Evolutionary conservation across 2,888 invertebrate species (phyloP).

Genomic region (Euzophera pinguis): DNA sequence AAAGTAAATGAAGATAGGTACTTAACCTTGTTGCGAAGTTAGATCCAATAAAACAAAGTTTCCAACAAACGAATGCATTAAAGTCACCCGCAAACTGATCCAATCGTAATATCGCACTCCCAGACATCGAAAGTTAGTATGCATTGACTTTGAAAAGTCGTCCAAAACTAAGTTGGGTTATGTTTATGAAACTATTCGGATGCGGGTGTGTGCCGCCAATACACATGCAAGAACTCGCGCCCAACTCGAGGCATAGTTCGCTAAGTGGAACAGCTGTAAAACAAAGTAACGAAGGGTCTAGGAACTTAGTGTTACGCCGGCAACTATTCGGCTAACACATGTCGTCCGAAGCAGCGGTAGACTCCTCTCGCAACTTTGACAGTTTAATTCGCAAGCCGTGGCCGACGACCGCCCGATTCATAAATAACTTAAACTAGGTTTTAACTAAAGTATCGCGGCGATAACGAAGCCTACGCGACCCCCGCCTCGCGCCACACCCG

Average conservation of each 20-base stretch:
- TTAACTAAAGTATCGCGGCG: constrained; percentile 73
- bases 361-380: constrained; percentile 52
- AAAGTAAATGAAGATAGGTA: constrained; percentile 58
- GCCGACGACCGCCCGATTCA: constrained; percentile 51
- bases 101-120: constrained; percentile 77
- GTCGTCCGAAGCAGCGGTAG: constrained; percentile 42
- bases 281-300: constrained; percentile 80
- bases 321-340: constrained; percentile 62
- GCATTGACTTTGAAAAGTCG: constrained; percentile 80
- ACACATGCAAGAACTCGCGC: constrained; percentile 79
- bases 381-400: constrained; percentile 52
- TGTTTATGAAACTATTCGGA: constrained; percentile 80
- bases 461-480: constrained; percentile 69
- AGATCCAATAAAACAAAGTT: constrained; percentile 74
- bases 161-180: constrained; percentile 80
- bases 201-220: constrained; percentile 76
- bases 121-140: constrained; percentile 79
- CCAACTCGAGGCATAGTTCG: constrained; percentile 78
- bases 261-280: constrained; percentile 80
- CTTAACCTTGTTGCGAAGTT: constrained; percentile 68
- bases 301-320: constrained; percentile 74
- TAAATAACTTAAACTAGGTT: constrained; percentile 77
- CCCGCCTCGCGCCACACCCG: constrained; percentile 50
- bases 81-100: constrained; percentile 74
- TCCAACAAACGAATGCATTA: constrained; percentile 77